Conservation (phyloP, 2,797 vertebrate species). For the Onychomys arenicola region DNA sequence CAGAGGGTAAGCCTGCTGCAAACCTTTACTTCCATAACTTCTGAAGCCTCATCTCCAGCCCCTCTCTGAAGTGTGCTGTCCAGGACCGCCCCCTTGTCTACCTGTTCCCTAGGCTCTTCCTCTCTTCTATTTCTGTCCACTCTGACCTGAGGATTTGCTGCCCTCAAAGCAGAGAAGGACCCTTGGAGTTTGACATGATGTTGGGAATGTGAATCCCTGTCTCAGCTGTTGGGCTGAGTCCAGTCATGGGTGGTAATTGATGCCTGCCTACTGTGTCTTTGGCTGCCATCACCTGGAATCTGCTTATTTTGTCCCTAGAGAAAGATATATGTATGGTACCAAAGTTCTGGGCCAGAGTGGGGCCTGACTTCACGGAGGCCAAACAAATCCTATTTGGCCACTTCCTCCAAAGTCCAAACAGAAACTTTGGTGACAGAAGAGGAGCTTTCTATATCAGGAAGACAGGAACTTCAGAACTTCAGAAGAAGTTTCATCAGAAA, state of each 20-base stretch:
- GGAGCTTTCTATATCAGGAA: neutral
- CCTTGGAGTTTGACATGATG: neutral
- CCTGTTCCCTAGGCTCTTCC: neutral
- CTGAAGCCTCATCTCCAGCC: neutral
- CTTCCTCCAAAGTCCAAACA: neutral
- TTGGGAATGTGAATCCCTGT: neutral
- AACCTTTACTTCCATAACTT: neutral
- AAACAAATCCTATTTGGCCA: neutral
- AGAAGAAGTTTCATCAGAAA: too few relatives aligned
- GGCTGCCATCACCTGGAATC: neutral
- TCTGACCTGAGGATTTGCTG: neutral
- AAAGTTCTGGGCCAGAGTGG: neutral
- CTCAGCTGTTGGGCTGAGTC: neutral
- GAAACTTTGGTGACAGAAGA: neutral
- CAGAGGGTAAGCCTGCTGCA: neutral
- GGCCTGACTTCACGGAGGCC: neutral
- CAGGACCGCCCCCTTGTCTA: neutral
- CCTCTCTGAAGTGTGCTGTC: neutral
- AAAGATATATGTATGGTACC: neutral
- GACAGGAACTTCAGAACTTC: too few relatives aligned
- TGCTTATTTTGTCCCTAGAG: neutral
- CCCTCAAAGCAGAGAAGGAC: neutral
- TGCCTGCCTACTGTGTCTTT: neutral
- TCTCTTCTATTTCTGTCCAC: neutral
- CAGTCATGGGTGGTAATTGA: neutral